phyloP scores from a whole-genome alignment of 2,888 invertebrate species.

The Nebria salina region DNA sequence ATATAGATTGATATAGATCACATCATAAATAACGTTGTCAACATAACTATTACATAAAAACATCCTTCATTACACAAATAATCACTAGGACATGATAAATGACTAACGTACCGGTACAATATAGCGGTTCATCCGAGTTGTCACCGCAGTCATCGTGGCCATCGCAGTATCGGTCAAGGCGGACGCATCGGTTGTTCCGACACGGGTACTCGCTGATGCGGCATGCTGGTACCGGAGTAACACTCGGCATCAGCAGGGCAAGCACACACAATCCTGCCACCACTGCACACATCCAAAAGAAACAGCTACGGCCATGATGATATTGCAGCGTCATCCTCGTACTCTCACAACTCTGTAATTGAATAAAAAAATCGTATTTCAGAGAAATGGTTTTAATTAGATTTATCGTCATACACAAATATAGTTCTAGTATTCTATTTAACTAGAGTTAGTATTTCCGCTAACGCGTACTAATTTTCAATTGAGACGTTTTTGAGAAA shows the following conservation, averaged over 20 bases:
- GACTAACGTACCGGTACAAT: slow-evolving; percentile 73
- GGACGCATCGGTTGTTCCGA: slow-evolving; percentile 78
- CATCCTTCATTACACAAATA: background rate
- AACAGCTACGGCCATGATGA: background rate
- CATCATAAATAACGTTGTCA: background rate
- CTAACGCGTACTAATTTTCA: too few species aligned
- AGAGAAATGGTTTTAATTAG: background rate
- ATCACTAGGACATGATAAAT: background rate
- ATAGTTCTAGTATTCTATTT: too few species aligned
- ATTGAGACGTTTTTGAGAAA: too few species aligned
- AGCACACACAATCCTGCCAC: slow-evolving; percentile 49
- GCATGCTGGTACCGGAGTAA: slow-evolving; percentile 68
- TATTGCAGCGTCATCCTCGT: slow-evolving; percentile 2
- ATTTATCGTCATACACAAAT: too few species aligned
- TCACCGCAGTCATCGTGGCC: slow-evolving; percentile 86
- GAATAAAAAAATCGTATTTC: background rate
- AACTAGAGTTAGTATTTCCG: too few species aligned
- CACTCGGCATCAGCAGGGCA: slow-evolving; percentile 54
- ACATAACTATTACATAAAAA: background rate
- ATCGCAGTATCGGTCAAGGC: slow-evolving; percentile 87
- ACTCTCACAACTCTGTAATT: background rate
- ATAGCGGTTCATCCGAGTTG: slow-evolving; percentile 83
- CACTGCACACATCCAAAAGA: slow-evolving; percentile 5
- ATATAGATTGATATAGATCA: background rate
- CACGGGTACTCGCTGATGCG: slow-evolving; percentile 82